These are phyloP conservation scores for Chamaea fasciata DNA, from an alignment of 2,113 vertebrate genomes.

Conservation along the genomic window DNA sequence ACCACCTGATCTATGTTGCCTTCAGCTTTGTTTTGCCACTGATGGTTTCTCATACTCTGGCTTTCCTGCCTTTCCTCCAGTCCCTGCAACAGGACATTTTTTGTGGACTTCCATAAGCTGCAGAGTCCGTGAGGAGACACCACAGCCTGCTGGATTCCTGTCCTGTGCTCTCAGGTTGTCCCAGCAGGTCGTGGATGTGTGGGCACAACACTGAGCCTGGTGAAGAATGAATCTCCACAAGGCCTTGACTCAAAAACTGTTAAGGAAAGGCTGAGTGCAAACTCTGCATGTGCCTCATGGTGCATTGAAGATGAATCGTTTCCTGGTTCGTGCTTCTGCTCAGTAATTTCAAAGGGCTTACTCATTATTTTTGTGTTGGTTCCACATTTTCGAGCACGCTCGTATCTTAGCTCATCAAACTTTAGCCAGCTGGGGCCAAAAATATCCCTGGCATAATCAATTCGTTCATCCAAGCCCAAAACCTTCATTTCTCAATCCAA, in stretches of 20 bases:
- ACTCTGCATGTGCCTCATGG: background rate
- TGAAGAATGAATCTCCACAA: background rate
- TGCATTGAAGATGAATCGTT: background rate
- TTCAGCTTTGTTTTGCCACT: background rate
- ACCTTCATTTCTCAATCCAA: constrained; percentile 14
- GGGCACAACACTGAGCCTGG: background rate
- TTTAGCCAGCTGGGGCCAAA: constrained; percentile 30
- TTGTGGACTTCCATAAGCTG: background rate
- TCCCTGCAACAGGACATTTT: background rate
- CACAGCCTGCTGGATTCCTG: background rate
- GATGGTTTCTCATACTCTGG: background rate
- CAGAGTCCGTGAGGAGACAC: background rate
- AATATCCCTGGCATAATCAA: constrained; percentile 36
- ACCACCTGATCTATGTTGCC: background rate
- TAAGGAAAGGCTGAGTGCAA: background rate
- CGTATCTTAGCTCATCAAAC: constrained; percentile 20
- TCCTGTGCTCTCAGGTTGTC: background rate
- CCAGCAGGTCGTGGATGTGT: background rate
- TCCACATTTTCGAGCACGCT: background rate
- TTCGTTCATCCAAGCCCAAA: constrained; percentile 9
- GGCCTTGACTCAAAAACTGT: background rate
- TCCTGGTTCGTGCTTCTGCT: constrained; percentile 9
- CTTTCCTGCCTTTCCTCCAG: background rate
- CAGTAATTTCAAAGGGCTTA: constrained; percentile 22
- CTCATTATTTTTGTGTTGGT: constrained; percentile 41